Evolutionary conservation across 2,888 invertebrate species (phyloP), one percentile per base, ranked within the genome.

Genomic region (Nomada lathburiana): DNA sequence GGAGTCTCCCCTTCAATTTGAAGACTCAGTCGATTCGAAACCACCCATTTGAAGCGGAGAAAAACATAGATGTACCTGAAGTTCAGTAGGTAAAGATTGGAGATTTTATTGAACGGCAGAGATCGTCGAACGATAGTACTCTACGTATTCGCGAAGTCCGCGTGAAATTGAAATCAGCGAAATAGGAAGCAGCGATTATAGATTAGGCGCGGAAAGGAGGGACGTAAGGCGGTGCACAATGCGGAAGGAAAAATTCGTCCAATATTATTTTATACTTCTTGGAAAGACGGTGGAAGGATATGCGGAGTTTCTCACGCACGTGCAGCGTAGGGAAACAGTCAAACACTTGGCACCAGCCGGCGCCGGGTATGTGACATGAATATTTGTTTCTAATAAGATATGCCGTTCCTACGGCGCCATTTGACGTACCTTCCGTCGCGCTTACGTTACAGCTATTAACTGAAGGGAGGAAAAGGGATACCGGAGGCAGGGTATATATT

Each of bases 361-460:
- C 86, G 90, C 93, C 92, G 85, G 91, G 91, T 93, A 93, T 93
- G 93, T 93, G 93, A 93, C 93, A 93, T 93, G 93, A 93, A 93
- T 93, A 93, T 93, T 93, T 93, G 93, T 93, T 93, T 93, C 93
- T 93, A 93, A 93, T 93, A 93, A 93, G 93, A 93, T 93, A 93
- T 92, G 93, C 93, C 89, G 91, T 90, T 88, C 90, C 86, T 89
- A 89, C 87, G 85, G 77, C 86, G 88, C 91, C 91, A 90, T 92
- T 93, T 92, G 91, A 92, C 91, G 90, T 87, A 86, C 80, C 79
- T 85, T 80, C 53, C 57, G 59, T 75, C n/a, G n/a, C 57, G 89
- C 90, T 91, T 87, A 87, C 89, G 87, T 91, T 90, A 86, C 87
- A 86, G 87, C 88, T 88, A 91, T 90, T 91, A 83, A 83, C 68